phyloP scores from a whole-genome alignment of 2,113 vertebrate species.

The Mus pahari region DNA sequence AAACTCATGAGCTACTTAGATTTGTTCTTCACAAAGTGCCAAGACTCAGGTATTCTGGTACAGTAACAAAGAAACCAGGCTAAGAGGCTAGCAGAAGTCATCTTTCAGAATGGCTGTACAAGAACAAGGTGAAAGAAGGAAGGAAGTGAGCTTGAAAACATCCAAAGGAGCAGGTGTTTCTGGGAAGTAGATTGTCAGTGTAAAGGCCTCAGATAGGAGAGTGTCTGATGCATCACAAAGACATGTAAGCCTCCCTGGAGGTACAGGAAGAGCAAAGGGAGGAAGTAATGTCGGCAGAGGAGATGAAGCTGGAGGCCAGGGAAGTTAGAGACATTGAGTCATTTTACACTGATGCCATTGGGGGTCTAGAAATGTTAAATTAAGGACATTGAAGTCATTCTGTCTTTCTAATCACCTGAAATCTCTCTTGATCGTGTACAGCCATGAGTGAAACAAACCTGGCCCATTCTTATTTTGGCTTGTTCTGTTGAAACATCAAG shows the following conservation, averaged over 20 bases:
- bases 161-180: background rate
- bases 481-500: background rate
- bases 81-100: background rate
- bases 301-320: background rate
- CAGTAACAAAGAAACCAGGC: background rate
- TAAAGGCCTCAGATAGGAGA: background rate
- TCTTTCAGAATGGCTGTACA: background rate
- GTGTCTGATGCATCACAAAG: background rate
- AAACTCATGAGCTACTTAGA: background rate
- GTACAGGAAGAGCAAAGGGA: background rate
- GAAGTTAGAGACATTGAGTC: background rate
- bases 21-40: background rate
- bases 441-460: background rate
- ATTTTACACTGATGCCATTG: background rate
- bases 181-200: background rate
- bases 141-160: background rate
- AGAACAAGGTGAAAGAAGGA: background rate
- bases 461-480: background rate
- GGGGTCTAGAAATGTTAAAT: background rate
- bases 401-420: background rate
- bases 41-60: background rate
- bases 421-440: background rate
- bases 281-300: background rate
- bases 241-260: no score
- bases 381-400: background rate